Evolutionary conservation across 2,113 vertebrate species (phyloP), one percentile per base, ranked within the genome.

Genomic region (Ranitomeya variabilis): DNA sequence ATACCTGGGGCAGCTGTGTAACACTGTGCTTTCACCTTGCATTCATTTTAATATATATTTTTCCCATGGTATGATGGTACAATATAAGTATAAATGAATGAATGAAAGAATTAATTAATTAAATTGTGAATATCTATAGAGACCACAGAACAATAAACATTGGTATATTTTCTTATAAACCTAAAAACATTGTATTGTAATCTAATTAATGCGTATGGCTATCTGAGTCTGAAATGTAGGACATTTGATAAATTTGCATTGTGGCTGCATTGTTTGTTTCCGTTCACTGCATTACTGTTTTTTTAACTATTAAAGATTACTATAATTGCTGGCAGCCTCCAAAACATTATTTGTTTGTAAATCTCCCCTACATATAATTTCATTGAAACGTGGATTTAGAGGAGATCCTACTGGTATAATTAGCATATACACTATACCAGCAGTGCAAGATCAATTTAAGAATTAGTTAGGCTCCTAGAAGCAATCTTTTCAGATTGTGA

Each of bases 341-440:
- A 83, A 88, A 88, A 62, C 80, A 83, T 88, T 88, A 88, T 83
- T 88, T 88, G 66, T 88, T 88, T 88, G 87, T 84, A 88, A 78
- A 54, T 88, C 81, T 88, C 87, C 87, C 59, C 73, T 88, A 88
- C 80, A 64, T 88, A 88, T 88, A 76, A 88, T 88, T 88, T 84
- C 80, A 88, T 67, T 52, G 80, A 88, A 66, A 83, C 80, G 54
- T 66, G 87, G 87, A 88, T 88, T 88, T 84, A 77, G 69, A 77
- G 71, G 87, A 83, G 78, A 88, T 88, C 87, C 87, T 66, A 88
- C 87, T 77, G 87, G 71, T 88, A 84, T 88, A 88, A 88, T 88
- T 88, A 88, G 80, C 87, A 88, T 78, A 84, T 88, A 84, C 87
- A 77, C 80, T 77, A 88, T 18, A 71, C 87, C 87, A 78, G 54